These are phyloP conservation scores for Phthorimaea operculella DNA, from an alignment of 1,140 invertebrate species.

Conservation along the genomic window DNA sequence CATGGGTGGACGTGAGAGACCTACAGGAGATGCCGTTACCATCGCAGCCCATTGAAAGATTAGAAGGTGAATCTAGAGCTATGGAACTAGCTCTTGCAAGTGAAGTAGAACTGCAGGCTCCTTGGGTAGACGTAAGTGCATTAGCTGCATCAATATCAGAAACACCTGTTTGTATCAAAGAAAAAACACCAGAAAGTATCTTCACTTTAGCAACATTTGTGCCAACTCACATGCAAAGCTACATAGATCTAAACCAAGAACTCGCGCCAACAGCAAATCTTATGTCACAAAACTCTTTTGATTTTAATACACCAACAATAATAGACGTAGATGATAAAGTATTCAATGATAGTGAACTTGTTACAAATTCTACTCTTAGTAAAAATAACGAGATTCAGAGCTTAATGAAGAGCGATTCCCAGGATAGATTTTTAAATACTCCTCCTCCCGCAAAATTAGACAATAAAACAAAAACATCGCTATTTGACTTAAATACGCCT, in stretches of 20 bases:
- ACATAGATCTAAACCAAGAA: constrained; percentile 67
- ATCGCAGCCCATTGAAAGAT: constrained; percentile 18
- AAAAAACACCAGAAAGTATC: constrained; percentile 67
- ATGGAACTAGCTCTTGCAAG: constrained; percentile 76
- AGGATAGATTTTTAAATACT: constrained; percentile 10
- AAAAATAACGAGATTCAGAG: constrained; percentile 27
- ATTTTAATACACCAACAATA: constrained; percentile 55
- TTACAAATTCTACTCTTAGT: constrained; percentile 32
- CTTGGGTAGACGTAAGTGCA: constrained; percentile 77
- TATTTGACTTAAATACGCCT: not conserved
- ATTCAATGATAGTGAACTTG: constrained; percentile 56
- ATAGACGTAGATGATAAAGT: constrained; percentile 52
- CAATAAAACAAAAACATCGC: not conserved
- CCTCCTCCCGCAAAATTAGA: not conserved
- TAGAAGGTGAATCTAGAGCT: constrained; percentile 67
- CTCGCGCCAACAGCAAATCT: constrained; percentile 42
- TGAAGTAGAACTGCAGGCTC: constrained; percentile 77
- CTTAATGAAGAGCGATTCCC: constrained; percentile 21
- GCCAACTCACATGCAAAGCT: constrained; percentile 78
- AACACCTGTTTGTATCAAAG: constrained; percentile 64
- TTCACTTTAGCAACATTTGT: constrained; percentile 69
- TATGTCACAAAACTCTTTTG: constrained; percentile 37
- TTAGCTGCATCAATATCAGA: constrained; percentile 68
- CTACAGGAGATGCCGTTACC: constrained; percentile 23
- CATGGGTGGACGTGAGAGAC: constrained; percentile 39